phyloP scores from a whole-genome alignment of 2,113 vertebrate species.

The Perccottus glenii region DNA sequence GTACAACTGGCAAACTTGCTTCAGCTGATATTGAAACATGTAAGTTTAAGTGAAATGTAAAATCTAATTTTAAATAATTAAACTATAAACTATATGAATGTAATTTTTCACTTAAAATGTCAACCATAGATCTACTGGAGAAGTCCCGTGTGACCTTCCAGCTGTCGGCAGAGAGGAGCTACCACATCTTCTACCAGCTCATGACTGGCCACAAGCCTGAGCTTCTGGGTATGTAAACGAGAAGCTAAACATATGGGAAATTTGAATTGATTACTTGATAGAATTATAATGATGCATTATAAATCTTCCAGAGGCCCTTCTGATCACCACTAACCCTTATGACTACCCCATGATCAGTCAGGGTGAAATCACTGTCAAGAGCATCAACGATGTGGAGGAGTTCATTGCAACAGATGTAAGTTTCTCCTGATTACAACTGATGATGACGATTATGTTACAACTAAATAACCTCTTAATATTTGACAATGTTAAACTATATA shows the following conservation, averaged over 20 bases:
- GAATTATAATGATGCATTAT: no score
- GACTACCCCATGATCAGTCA: constrained; percentile 75
- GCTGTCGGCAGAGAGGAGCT: constrained; percentile 81
- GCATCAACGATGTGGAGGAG: constrained; percentile 69
- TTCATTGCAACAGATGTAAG: constrained; percentile 72
- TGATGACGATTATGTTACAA: no score
- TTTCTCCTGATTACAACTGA: no score
- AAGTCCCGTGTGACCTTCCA: constrained; percentile 76
- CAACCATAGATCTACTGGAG: constrained; percentile 75
- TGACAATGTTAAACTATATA: no score
- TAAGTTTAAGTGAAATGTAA: no score
- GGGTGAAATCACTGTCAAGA: constrained; percentile 74
- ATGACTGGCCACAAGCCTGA: constrained; percentile 78
- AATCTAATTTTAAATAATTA: no score
- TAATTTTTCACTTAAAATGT: no score
- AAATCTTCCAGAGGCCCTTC: constrained; percentile 70
- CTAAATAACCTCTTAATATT: no score
- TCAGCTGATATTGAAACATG: constrained; percentile 74
- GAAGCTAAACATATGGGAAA: no score
- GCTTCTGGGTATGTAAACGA: constrained; percentile 72
- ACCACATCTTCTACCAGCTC: constrained; percentile 83
- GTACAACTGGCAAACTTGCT: constrained; percentile 54
- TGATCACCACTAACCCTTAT: constrained; percentile 71
- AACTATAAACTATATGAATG: no score
- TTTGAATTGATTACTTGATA: no score